Base-by-base conservation (phyloP, 2,888 invertebrate species). In the Amphiduros pacificus region DNA sequence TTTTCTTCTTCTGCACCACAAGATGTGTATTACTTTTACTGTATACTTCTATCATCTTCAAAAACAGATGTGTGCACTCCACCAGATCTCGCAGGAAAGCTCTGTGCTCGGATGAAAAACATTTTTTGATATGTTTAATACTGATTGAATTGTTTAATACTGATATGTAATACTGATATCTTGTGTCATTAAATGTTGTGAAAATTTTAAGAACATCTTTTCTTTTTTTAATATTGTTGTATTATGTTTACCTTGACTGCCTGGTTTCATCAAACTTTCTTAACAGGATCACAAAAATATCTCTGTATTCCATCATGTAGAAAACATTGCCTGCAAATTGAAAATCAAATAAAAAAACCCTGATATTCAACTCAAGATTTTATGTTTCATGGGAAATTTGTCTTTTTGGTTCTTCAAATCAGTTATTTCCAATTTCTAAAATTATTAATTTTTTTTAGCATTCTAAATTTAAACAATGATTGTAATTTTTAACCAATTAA, bases 221-320 rank as follows among this genome's bases (percentile, higher is more conserved):
- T 36, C 14, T 36, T 14, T 36, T 36, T 14, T 36, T 14, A 36
- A 36, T 36, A 14, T 36, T 36, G 9, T 36, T 14, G 9, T 36
- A 9, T 36, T 14, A 14, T 14, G n/a, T n/a, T n/a, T 17, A 51
- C 24, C 28, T 27, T 51, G 94, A 91, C 88, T 93, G 91, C 85
- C 91, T 91, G 71, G 88, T 84, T 77, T 93, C 91, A 78, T 94
- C 90, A 84, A 90, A 98, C 74, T 88, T 89, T 69, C 91, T 86
- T 74, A 96, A 84, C 69, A 94, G 88, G 55, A 88, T 87, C 61
- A 94, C 84, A 75, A 94, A 88, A 71, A 94, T 89, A 83, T 98
- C 97, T 67, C 97, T 87, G 82, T 96, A 96, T 83, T 98, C 97
- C 73, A 92, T 86, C 51, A 94, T 90, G 84, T 97, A 97, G 84